A percentile compares a stretch with the other conserved stretches of the same genome.
These are phyloP conservation scores for Sarcophaga peregrina DNA, from an alignment of 1,140 invertebrate species.

Conservation along the genomic window DNA sequence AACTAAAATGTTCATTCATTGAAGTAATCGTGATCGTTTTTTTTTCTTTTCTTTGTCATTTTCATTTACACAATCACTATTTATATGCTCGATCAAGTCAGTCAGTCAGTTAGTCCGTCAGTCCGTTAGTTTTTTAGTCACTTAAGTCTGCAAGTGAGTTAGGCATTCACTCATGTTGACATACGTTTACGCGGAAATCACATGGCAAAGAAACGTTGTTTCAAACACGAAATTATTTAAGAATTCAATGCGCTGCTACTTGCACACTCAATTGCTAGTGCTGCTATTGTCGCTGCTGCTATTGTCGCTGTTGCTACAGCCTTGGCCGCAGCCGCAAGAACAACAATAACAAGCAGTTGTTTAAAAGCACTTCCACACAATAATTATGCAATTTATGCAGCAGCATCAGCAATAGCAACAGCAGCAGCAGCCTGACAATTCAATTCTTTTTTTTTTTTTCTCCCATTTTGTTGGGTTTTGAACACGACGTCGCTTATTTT, in stretches of 20 bases:
- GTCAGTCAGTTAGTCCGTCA: too few species aligned
- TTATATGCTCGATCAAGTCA: too few species aligned
- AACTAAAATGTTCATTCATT: too few species aligned
- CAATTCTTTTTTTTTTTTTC: constrained; percentile 25
- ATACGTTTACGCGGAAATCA: constrained; percentile 11
- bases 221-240: not conserved
- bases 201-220: not conserved
- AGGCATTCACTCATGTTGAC: not conserved
- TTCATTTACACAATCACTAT: too few species aligned
- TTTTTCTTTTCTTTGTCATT: too few species aligned
- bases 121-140: too few species aligned
- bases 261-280: too few species aligned
- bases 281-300: too few species aligned
- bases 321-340: not conserved
- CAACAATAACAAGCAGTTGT: not conserved
- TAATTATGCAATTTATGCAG: constrained; percentile 40
- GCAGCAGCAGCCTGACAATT: constrained; percentile 26
- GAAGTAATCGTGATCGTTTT: too few species aligned
- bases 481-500: not conserved
- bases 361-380: not conserved
- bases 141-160: not conserved
- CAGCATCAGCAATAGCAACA: not conserved
- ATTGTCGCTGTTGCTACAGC: not conserved
- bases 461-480: not conserved
- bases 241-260: not conserved